phyloP scores from a whole-genome alignment of 2,113 vertebrate species.

The Turnix velox region DNA sequence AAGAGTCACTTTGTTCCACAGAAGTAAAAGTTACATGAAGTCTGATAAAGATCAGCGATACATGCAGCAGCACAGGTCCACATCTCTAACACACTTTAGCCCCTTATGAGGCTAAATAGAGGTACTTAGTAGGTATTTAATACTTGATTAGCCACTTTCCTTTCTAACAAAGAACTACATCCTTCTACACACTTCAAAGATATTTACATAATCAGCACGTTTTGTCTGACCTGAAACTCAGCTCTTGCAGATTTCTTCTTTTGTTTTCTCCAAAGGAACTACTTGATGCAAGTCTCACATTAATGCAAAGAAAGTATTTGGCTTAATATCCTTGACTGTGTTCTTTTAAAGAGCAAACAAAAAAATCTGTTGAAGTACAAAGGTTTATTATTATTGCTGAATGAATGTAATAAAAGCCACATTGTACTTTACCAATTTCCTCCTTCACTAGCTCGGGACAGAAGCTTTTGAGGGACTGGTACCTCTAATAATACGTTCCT shows the following conservation, averaged over 20 bases:
- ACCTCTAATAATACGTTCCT: neutral
- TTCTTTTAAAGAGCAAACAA: constrained; percentile 20
- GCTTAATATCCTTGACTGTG: neutral
- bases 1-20: neutral
- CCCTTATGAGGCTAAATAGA: neutral
- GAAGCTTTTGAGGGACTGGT: neutral
- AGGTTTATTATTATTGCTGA: constrained; percentile 39
- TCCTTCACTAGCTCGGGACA: constrained; percentile 2
- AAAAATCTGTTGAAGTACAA: constrained; percentile 14
- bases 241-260: neutral
- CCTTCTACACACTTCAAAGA: neutral
- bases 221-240: neutral
- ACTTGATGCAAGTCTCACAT: neutral
- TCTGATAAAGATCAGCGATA: neutral
- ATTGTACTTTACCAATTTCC: constrained; percentile 15
- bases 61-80: neutral
- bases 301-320: neutral
- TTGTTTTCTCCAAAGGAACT: neutral
- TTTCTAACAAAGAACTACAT: neutral
- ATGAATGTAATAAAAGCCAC: constrained; percentile 16
- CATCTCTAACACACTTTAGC: neutral
- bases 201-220: neutral
- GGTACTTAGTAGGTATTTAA: neutral
- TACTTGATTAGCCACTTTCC: neutral
- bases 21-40: neutral